Base-by-base conservation (phyloP, 2,888 invertebrate genomes). In the Drosophila niveifrons region DNA sequence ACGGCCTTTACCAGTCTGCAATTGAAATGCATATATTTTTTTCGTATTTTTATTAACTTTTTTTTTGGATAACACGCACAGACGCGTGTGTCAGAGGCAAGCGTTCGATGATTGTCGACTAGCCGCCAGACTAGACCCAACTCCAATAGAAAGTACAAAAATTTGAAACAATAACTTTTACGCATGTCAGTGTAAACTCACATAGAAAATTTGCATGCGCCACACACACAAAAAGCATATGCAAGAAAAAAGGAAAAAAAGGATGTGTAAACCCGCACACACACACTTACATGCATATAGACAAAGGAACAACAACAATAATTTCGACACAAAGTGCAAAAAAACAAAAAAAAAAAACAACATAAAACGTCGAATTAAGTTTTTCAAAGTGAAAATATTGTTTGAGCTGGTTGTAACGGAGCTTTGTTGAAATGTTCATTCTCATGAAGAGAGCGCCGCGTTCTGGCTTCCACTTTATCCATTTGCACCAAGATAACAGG, bases 121-220 rank as follows among this genome's bases (percentile, higher is more conserved):
- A 48, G 52, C 18, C 52, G 23, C 31, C 47, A 50, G 66, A 66
- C 66, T 44, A 61, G 63, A 75, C 63, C 55, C 58, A 70, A 72
- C 74, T 70, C 68, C 68, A 69, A 82, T 75, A 67, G 72, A 82
- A 87, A 82, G 79, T 78, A 73, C 79, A 74, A 85, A 85, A 82
- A 83, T 80, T 76, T 82, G 73, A 86, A 83, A 88, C 88, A 83
- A 88, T 83, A 83, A 83, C 83, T 88, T 83, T 88, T 66, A 79
- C 83, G 86, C 83, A 82, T 77, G 83, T 75, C 85, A 88, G 85
- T 84, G 88, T 64, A 81, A 84, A 65, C 85, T 84, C 81, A 55
- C 66, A 81, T 81, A 66, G 68, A 84, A 84, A 84, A 84, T 82
- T 88, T 87, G 72, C 85, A 82, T 75, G 67, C 62, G 34, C 8